Percentiles rank a stretch among this genome's conserved stretches.
Conservation (phyloP, 2,888 invertebrate genomes). For the Nudaria mundana region DNA sequence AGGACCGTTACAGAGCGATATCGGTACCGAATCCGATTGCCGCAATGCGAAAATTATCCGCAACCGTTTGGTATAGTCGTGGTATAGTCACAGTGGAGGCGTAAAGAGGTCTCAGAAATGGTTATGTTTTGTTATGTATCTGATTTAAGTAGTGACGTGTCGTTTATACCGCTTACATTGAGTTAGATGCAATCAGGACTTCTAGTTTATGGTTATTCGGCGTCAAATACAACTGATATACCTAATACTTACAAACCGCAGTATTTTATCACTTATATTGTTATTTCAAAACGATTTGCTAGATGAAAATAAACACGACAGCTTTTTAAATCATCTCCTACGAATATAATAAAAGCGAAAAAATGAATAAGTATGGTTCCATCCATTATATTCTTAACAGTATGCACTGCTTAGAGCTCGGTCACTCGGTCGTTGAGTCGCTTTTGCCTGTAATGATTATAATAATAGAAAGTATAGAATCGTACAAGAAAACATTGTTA, state of each 20-base stretch:
- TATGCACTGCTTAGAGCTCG: too few species aligned
- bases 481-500: too few species aligned
- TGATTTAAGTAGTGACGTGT: conserved; percentile 69
- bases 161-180: conserved; percentile 64
- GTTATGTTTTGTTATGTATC: conserved; percentile 74
- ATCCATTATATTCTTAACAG: too few species aligned
- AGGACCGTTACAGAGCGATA: conserved; percentile 70
- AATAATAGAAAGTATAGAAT: too few species aligned
- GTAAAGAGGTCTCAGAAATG: conserved; percentile 68
- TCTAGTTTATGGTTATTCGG: conserved; percentile 53
- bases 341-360: too few species aligned
- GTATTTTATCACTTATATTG: conserved; percentile 23
- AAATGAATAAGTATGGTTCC: too few species aligned
- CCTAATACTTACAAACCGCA: conserved; percentile 24
- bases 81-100: conserved; percentile 65
- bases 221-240: conserved; percentile 42
- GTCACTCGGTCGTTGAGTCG: too few species aligned
- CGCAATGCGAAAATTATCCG: conserved; percentile 76
- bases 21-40: conserved; percentile 69
- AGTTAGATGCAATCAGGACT: conserved; percentile 63
- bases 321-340: too few species aligned
- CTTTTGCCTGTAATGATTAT: too few species aligned
- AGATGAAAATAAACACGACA: conserved; percentile 11
- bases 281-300: conserved; percentile 19
- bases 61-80: too few species aligned